These are phyloP conservation scores for Bedellia somnulentella DNA, from an alignment of 2,888 invertebrate species.

Conservation along the genomic window DNA sequence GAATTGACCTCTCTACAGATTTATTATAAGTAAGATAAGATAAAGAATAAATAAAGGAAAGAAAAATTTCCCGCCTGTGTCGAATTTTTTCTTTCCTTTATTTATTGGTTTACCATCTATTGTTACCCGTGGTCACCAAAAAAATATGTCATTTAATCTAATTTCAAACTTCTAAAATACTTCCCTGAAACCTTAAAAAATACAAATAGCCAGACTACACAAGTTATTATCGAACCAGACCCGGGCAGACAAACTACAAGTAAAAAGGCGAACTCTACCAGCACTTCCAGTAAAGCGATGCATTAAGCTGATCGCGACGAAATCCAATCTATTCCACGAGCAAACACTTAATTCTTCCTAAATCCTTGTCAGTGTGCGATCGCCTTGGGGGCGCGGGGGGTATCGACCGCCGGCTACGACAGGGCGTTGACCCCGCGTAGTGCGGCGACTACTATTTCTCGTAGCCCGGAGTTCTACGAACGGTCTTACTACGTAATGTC, in stretches of 20 bases:
- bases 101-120: too few species aligned
- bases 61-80: too few species aligned
- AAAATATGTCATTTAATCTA: too few species aligned
- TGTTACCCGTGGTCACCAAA: too few species aligned
- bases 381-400: background rate
- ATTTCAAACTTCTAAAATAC: too few species aligned
- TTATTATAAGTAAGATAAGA: too few species aligned
- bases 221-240: background rate
- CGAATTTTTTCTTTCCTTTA: too few species aligned
- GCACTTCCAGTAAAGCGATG: slow-evolving; percentile 1
- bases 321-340: slow-evolving; percentile 5
- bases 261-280: background rate
- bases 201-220: too few species aligned
- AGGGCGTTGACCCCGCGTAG: slow-evolving; percentile 23
- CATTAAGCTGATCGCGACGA: slow-evolving; percentile 2
- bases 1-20: too few species aligned
- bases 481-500: too few species aligned
- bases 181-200: too few species aligned
- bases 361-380: slow-evolving; percentile 3
- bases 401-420: slow-evolving; percentile 37
- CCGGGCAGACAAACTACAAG: background rate
- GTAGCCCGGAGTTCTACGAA: slow-evolving; percentile 13
- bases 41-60: too few species aligned
- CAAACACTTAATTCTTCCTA: slow-evolving; percentile 6
- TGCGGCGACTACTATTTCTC: slow-evolving; percentile 11